Conservation (phyloP, 2,113 vertebrate genomes). For the Oceanodroma tethys region DNA sequence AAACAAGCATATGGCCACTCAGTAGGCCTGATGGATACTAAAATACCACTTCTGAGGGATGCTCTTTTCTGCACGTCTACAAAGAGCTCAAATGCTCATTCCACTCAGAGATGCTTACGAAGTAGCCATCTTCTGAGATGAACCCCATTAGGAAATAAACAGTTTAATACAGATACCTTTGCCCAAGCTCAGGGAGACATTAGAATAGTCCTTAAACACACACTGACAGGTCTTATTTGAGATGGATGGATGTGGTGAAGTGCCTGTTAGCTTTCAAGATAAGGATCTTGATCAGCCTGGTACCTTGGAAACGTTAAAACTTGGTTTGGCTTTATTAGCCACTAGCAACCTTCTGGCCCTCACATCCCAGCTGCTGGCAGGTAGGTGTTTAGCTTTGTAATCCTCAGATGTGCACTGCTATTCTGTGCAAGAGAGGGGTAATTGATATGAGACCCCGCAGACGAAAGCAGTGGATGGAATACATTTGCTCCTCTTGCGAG, state of each 20-base stretch:
- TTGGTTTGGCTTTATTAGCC: not conserved
- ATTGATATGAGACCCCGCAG: not conserved
- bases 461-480: not conserved
- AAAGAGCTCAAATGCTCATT: not conserved
- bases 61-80: rapidly evolving
- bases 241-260: not conserved
- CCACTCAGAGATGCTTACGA: not conserved
- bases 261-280: not conserved
- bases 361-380: not conserved
- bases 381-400: not conserved
- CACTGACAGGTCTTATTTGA: not conserved
- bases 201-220: not conserved
- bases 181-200: not conserved
- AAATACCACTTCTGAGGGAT: not conserved
- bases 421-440: not conserved
- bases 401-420: not conserved
- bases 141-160: not conserved
- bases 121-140: not conserved
- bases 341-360: not conserved
- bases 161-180: not conserved
- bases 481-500: not conserved
- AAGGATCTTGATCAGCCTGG: not conserved
- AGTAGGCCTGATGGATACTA: not conserved
- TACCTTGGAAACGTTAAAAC: not conserved
- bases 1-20: not conserved